Evolutionary conservation across 1,140 invertebrate genomes (phyloP).

Genomic region (Drosophila mauritiana): DNA sequence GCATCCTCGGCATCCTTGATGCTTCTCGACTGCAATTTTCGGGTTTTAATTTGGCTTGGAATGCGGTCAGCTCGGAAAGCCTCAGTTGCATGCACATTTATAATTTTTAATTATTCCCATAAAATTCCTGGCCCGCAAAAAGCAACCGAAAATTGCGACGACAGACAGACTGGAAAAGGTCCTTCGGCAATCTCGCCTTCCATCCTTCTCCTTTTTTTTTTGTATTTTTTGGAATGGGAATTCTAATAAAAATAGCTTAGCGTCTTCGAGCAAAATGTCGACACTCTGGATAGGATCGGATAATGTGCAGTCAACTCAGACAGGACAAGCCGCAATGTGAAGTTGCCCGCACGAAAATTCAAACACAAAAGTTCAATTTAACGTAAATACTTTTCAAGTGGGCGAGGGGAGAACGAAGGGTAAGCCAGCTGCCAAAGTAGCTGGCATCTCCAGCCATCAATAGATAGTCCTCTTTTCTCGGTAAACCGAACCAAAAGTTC

Average conservation of each 20-base stretch:
- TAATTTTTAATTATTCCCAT: constrained; percentile 71
- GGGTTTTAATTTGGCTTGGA: constrained; percentile 67
- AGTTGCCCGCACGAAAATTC: constrained; percentile 48
- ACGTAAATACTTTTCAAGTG: constrained; percentile 72
- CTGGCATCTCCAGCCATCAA: constrained; percentile 52
- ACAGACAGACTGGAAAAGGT: constrained; percentile 14
- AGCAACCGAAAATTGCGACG: constrained; percentile 21
- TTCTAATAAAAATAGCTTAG: constrained; percentile 71
- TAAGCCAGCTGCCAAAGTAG: constrained; percentile 63
- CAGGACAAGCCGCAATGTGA: constrained; percentile 43
- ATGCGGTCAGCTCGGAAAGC: constrained; percentile 52
- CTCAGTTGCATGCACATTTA: constrained; percentile 54
- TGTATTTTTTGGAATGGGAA: constrained; percentile 20
- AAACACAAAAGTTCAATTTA: constrained; percentile 73
- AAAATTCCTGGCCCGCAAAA: constrained; percentile 32
- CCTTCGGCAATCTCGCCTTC: constrained; percentile 17
- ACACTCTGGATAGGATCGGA: constrained; percentile 44
- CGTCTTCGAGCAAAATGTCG: constrained; percentile 51
- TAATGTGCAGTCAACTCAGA: constrained; percentile 44
- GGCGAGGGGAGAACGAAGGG: constrained; percentile 4
- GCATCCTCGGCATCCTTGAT: constrained; percentile 21
- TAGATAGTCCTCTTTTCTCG: constrained; percentile 37
- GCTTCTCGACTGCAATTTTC: constrained; percentile 37
- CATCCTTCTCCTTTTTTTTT: background rate
- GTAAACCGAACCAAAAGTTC: constrained; percentile 38